Percentiles rank a stretch among this genome's conserved stretches.
These are phyloP conservation scores for Oncorhynchus clarkii DNA, from an alignment of 2,113 vertebrate genomes.

Conservation along the genomic window DNA sequence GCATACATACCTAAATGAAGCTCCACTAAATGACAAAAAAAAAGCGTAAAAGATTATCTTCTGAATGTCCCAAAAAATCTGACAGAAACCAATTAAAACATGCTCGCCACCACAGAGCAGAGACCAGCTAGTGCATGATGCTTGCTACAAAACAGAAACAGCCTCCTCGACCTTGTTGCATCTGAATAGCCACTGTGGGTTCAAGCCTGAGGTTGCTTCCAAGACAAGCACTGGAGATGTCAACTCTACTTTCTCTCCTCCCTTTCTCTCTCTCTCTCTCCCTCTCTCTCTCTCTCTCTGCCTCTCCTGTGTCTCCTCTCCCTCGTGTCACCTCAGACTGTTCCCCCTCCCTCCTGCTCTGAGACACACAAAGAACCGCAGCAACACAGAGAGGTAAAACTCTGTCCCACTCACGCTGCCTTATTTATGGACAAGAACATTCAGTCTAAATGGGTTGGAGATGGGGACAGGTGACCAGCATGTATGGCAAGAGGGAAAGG, in stretches of 20 bases:
- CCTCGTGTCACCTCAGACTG: slow-evolving; percentile 67
- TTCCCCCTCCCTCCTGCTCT: slow-evolving; percentile 68
- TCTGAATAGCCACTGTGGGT: slow-evolving; percentile 65
- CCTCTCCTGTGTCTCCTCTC: slow-evolving; percentile 55
- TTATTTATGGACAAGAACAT: slow-evolving; percentile 91
- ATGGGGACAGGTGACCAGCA: slow-evolving; percentile 86
- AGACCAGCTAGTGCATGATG: slow-evolving; percentile 59
- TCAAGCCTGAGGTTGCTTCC: slow-evolving; percentile 70
- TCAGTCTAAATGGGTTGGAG: slow-evolving; percentile 87
- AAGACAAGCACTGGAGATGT: slow-evolving; percentile 68
- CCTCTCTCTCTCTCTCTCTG: slow-evolving; percentile 3
- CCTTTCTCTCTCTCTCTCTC: slow-evolving; percentile 6
- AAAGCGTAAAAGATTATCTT: slow-evolving; percentile 25
- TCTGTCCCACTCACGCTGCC: slow-evolving; percentile 68
- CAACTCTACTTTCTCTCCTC: slow-evolving; percentile 59
- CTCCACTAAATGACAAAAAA: slow-evolving; percentile 43
- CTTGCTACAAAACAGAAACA: slow-evolving; percentile 54
- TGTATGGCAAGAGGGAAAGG: slow-evolving; percentile 66
- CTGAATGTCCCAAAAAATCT: slow-evolving; percentile 55
- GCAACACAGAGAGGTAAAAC: slow-evolving; percentile 46
- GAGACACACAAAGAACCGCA: slow-evolving; percentile 56
- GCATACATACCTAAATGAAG: slow-evolving; percentile 51
- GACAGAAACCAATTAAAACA: slow-evolving; percentile 51
- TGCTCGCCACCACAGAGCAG: slow-evolving; percentile 40
- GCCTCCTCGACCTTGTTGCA: slow-evolving; percentile 53